Base-by-base conservation (phyloP, 2,797 vertebrate species). In the Lerista edwardsae region DNA sequence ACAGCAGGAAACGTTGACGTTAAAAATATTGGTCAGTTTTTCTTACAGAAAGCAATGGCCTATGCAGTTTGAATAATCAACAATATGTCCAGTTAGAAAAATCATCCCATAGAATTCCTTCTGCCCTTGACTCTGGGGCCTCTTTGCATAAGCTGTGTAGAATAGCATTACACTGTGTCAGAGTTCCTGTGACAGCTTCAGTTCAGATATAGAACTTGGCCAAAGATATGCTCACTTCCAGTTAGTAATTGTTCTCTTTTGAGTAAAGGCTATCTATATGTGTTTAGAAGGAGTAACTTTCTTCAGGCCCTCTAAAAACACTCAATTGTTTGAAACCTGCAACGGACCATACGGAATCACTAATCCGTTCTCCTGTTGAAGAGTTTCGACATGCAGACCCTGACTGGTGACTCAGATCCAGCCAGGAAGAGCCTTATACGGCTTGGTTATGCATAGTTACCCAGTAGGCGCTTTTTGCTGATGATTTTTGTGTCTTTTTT, bases 21-120 rank as follows among this genome's bases (percentile, higher is more conserved):
- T 87, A 85, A 91, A 92, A 91, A 88, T 88, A 88, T 81, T 89
- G 82, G 64, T 84, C 85, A 51, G 36, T 27, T 75, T 88, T 89
- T 87, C 87, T 79, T 61, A 73, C 89, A 93, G 91, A 90, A 82
- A 90, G 83, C 84, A 91, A 86, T 11, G 69, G 36, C 23, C 82
- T 87, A 73, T 89, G 65, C 39, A 85, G 47, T 55, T 84, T 91
- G 94, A 93, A 91, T 67, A 82, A 92, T 90, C 83, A 69, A 91
- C 71, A 88, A 8, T 14, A 31, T 78, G 1, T 4, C 91, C 91
- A 79, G 79, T 90, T 88, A 80, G 90, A 86, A 85, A 65, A 86
- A 85, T 84, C 71, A 74, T 87, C 71, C 82, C 73, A 59, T 73
- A 80, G 61, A 65, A 87, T 21, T 68, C 62, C 57, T 12, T 79